Conservation (phyloP, 2,797 vertebrate genomes). For the Enteromius treurensis region DNA sequence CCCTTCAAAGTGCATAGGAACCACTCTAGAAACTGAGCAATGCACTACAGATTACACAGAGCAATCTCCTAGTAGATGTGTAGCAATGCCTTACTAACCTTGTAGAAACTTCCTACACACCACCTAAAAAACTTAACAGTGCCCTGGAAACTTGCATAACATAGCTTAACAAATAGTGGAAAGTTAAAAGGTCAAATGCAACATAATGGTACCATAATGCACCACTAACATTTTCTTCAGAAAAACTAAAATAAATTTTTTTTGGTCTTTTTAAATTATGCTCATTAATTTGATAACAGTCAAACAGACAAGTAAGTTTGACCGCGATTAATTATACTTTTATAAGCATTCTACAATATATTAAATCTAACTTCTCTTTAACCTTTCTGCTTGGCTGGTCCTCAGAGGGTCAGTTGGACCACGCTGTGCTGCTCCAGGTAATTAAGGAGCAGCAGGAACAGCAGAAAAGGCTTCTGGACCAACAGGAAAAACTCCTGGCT, state of each 20-base stretch:
- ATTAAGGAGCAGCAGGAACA: slow-evolving; percentile 96
- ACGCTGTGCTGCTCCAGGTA: slow-evolving; percentile 89
- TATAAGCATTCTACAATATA: not conserved
- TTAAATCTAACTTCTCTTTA: not conserved
- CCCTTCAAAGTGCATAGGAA: not conserved
- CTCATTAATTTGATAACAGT: not conserved
- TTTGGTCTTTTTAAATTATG: not conserved
- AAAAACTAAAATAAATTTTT: not conserved
- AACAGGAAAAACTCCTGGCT: slow-evolving; percentile 93
- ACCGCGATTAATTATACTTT: not conserved
- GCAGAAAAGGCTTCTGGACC: slow-evolving; percentile 94
- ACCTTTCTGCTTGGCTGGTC: slow-evolving; percentile 33
- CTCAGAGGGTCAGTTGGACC: slow-evolving; percentile 89
- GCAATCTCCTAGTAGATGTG: not conserved
- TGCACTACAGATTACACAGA: not conserved
- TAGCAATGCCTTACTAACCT: not conserved
- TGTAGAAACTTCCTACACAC: not conserved
- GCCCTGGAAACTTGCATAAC: not conserved
- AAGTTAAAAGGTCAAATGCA: not conserved
- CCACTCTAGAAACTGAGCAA: not conserved
- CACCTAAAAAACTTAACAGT: not conserved
- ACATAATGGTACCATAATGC: not conserved
- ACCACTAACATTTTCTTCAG: not conserved
- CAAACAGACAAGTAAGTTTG: not conserved
- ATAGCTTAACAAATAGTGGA: not conserved